Base-by-base conservation (phyloP, 2,113 vertebrate species). In the Thunnus thynnus region DNA sequence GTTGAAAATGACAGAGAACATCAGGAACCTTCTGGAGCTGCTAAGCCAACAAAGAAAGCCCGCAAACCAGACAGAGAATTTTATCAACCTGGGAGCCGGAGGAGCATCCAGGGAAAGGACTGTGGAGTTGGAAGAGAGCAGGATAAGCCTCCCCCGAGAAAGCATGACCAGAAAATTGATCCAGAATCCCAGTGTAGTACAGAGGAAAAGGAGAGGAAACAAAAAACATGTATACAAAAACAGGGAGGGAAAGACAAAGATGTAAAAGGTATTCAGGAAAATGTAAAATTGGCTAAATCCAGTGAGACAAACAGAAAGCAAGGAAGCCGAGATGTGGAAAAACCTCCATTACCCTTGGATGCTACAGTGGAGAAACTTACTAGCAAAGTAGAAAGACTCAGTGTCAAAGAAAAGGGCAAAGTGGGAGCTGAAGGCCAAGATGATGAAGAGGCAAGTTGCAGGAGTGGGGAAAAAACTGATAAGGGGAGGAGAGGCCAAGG, bases 31-130 rank as follows among this genome's bases (percentile, higher is more conserved):
- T 61, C 47, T 18, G 86, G 65, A 61, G 80, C 93, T 80, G 80
- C 94, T 17, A 97, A 95, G 73, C 91, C 89, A 6, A 83, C 91
- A 48, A 96, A 93, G 79, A 98, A 94, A 92, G 84, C 91, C 25
- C 97, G 95, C 70, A 99, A 99, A 86, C 98, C 98, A 0, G 98
- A 99, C 90, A 92, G 96, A 75, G 96, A 96, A 91, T 97, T 99
- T 83, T 99, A 99, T 91, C 98, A 98, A 86, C 97, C 98, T 10
- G 97, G 97, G 27, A 95, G 96, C 6, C 94, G 98, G 50, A 95
- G 97, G 60, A 92, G 17, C 13, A 73, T 94, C 58, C 96, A 93
- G 25, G 80, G 87, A 51, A 95, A 93, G 72, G 94, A 94, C 36
- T 54, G 44, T 32, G 84, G 54, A 20, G 69, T 48, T 47, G 88